Base-by-base conservation (phyloP, 2,797 vertebrate genomes). In the Hypotaenidia philippensis region DNA sequence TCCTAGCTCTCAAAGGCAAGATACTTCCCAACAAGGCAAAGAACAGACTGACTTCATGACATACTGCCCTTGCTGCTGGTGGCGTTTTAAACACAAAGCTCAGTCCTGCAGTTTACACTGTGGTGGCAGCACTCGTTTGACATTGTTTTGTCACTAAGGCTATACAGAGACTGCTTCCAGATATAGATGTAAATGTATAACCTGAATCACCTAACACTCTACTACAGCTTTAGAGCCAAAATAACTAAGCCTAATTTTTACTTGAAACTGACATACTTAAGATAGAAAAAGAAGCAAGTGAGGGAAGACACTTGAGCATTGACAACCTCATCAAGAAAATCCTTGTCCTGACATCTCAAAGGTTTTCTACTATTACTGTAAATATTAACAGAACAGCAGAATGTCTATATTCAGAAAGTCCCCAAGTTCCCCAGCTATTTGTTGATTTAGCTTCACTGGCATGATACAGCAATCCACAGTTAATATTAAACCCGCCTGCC, bases 401-500 rank as follows among this genome's bases (percentile, higher is more conserved):
- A 86, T 5, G 90, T 64, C 72, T 60, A 41, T 63, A 76, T 72
- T 45, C 71, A 97, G 77, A 92, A 97, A 97, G 87, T 92, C 91
- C 92, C 95, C 92, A 89, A 82, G 82, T 47, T 95, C 76, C 77
- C 90, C 32, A 65, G 50, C 38, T 84, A 38, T 66, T 59, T 89
- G 87, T 81, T 89, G 76, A 85, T 50, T 93, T 60, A 95, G 68
- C 26, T 82, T 87, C 0, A 4, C 61, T 90, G 84, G 75, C 90
- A 79, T 2, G 17, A 79, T 40, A 76, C 0, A 2, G 64, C 65
- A 96, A 94, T 63, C 41, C 50, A 60, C 0, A 6, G 45, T 93
- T 94, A 79, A 74, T 7, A 93, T 94, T 87, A 94, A 82, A 81
- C 83, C 64, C 72, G 69, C 29, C 66, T 74, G 60, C 40, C 31